Percentiles rank a stretch among this genome's conserved stretches.
Evolutionary conservation across 2,888 invertebrate species (phyloP).

Genomic region (Hyles lineata): DNA sequence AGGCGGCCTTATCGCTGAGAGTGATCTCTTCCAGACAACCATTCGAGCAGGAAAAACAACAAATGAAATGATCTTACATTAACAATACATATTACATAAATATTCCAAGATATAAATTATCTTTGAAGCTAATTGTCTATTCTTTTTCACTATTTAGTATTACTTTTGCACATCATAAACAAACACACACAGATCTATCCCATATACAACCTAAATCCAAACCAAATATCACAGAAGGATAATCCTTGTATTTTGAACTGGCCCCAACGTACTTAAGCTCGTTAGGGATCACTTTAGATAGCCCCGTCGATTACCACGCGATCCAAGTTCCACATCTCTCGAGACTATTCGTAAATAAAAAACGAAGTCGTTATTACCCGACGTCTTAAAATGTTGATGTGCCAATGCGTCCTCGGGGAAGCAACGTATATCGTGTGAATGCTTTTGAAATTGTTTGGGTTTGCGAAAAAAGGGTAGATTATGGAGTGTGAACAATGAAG

Average conservation of each 20-base stretch:
- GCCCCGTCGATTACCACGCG: conserved; percentile 47
- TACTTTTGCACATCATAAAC: neutral
- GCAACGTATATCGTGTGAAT: neutral
- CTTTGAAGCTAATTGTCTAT: too few relatives aligned
- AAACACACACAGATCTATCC: neutral
- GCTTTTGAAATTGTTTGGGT: neutral
- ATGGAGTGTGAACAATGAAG: neutral
- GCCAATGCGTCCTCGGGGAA: neutral
- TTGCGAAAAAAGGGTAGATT: conserved; percentile 1
- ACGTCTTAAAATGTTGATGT: conserved; percentile 9
- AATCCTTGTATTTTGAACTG: conserved; percentile 33
- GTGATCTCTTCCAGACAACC: too few relatives aligned
- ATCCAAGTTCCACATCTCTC: conserved; percentile 42
- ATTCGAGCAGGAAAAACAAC: too few relatives aligned
- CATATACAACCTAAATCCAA: conserved; percentile 20
- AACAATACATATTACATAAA: too few relatives aligned
- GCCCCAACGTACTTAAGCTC: conserved; percentile 43
- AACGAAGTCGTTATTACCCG: neutral
- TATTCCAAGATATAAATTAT: too few relatives aligned
- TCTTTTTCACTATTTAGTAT: neutral
- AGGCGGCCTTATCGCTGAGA: too few relatives aligned
- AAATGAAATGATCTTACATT: too few relatives aligned
- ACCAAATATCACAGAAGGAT: conserved; percentile 26
- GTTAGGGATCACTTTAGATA: conserved; percentile 50
- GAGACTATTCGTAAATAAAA: conserved; percentile 23